A percentile compares a stretch with the other conserved stretches of the same genome.
Evolutionary conservation across 2,113 vertebrate species (phyloP).

Genomic region (Psephotus haematonotus): DNA sequence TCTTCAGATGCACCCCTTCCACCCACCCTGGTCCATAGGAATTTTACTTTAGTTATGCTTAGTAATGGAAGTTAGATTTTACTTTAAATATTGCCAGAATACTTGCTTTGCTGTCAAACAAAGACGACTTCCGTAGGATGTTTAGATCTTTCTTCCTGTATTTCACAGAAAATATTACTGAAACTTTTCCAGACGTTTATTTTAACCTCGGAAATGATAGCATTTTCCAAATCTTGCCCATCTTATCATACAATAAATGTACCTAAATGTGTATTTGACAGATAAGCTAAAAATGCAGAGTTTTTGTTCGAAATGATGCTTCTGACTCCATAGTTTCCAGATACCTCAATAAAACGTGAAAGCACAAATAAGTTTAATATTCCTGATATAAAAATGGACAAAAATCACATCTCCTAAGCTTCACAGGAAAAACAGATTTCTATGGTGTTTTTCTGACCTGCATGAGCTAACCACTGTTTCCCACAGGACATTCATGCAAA

Average conservation of each 20-base stretch:
- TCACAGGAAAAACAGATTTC: not conserved
- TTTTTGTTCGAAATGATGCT: not conserved
- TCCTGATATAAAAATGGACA: not conserved
- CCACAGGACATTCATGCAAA: not conserved
- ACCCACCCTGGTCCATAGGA: fast-evolving
- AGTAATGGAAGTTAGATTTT: not conserved
- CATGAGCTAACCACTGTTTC: not conserved
- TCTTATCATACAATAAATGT: not conserved
- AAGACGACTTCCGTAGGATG: not conserved
- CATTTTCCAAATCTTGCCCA: not conserved
- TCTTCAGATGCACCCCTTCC: not conserved
- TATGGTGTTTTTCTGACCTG: not conserved
- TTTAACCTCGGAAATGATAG: not conserved
- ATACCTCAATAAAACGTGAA: not conserved
- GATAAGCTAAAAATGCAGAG: not conserved
- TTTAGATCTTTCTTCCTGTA: not conserved
- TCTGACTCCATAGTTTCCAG: not conserved
- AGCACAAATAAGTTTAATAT: not conserved
- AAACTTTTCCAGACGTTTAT: not conserved
- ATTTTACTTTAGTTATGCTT: not conserved
- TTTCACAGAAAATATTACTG: not conserved
- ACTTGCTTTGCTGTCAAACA: not conserved
- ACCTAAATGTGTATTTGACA: not conserved
- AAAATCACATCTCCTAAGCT: not conserved
- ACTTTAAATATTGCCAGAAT: not conserved